Evolutionary conservation across 2,797 vertebrate species (phyloP).

Genomic region (Neomorphus geoffroyi): DNA sequence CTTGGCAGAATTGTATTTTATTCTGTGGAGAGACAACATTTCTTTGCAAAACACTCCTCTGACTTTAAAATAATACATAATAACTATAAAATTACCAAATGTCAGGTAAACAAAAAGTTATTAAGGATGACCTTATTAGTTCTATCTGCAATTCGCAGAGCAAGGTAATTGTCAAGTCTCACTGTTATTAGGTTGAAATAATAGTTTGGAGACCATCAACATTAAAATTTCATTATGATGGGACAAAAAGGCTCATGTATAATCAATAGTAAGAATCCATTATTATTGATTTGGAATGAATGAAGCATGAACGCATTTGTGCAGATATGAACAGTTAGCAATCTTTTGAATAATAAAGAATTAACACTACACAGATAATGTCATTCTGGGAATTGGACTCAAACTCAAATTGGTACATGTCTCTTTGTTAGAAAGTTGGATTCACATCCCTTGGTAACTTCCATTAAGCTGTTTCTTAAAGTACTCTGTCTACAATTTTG

Average conservation of each 20-base stretch:
- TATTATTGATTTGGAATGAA: constrained; percentile 79
- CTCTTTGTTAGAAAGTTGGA: constrained; percentile 44
- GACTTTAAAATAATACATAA: constrained; percentile 78
- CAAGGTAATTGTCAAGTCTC: constrained; percentile 88
- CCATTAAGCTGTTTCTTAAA: constrained; percentile 45
- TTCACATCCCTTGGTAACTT: constrained; percentile 45
- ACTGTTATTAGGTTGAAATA: constrained; percentile 86
- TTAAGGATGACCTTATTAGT: constrained; percentile 90
- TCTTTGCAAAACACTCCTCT: constrained; percentile 73
- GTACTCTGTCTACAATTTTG: background rate
- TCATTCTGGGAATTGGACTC: constrained; percentile 65
- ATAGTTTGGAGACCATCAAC: constrained; percentile 84
- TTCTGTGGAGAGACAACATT: constrained; percentile 19
- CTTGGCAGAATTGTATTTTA: background rate
- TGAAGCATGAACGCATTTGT: constrained; percentile 70
- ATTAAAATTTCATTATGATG: constrained; percentile 93
- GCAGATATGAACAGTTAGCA: constrained; percentile 68
- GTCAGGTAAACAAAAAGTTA: constrained; percentile 89
- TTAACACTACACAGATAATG: constrained; percentile 72
- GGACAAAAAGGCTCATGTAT: constrained; percentile 92
- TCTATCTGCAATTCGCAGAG: constrained; percentile 88
- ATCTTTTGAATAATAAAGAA: constrained; percentile 76
- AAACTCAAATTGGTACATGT: constrained; percentile 48
- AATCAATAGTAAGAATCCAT: constrained; percentile 93
- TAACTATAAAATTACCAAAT: constrained; percentile 84